Evolutionary conservation across 2,113 vertebrate species (phyloP).

Genomic region (Rhea pennata): DNA sequence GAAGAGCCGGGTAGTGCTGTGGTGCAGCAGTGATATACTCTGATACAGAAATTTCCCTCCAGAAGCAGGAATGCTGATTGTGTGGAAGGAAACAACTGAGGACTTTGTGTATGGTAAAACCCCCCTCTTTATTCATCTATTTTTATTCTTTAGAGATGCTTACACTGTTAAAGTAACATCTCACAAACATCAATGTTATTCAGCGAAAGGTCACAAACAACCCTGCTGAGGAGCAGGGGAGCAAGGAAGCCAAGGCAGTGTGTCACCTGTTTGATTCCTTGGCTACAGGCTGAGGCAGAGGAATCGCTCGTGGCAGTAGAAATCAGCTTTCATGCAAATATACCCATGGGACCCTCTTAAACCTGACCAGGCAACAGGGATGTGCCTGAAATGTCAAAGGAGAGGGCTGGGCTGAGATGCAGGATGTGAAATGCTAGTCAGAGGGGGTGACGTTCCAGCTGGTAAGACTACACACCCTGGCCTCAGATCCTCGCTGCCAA

Average conservation of each 20-base stretch:
- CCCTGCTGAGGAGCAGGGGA: neutral
- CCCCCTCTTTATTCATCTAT: neutral
- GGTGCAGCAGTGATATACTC: neutral
- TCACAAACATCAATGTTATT: neutral
- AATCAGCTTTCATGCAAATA: neutral
- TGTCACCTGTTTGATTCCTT: neutral
- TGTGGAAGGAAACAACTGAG: neutral
- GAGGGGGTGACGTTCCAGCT: neutral
- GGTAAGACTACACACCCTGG: neutral
- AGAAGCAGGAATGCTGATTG: slow-evolving; percentile 12
- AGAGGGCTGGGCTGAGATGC: neutral
- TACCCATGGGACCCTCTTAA: neutral
- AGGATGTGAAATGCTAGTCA: neutral
- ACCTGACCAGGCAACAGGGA: neutral
- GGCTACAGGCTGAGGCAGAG: neutral
- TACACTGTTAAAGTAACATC: neutral
- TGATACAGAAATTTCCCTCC: neutral
- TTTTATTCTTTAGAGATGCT: neutral
- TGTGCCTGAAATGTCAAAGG: neutral
- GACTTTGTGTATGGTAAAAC: neutral
- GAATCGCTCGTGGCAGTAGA: neutral
- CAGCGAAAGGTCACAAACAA: neutral
- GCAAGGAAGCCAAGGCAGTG: neutral
- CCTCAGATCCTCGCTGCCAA: neutral
- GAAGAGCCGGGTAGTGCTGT: neutral